Evolutionary conservation across 2,113 vertebrate genomes (phyloP), one percentile per base, ranked within the genome.

Genomic region (Dasypus novemcinctus): DNA sequence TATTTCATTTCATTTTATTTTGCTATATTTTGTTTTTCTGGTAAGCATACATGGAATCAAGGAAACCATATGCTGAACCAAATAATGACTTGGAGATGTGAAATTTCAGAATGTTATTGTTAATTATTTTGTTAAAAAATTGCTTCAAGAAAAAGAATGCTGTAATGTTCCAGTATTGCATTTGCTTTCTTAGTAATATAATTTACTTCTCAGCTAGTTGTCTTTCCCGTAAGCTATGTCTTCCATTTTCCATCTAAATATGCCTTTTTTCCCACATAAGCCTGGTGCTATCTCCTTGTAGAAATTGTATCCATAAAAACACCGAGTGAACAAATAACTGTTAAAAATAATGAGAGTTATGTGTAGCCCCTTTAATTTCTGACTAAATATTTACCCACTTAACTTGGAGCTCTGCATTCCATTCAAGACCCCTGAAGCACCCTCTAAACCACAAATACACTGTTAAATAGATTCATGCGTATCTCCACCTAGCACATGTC

Each of bases 161-260:
- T 95, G 79, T 89, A 96, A 97, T 97, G 93, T 79, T 96, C 61
- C 84, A 95, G 79, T 97, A 75, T 93, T 97, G 84, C 75, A 95
- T 97, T 87, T 95, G 31, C 87, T 96, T 96, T 96, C 63, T 93
- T 75, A 95, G 79, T 88, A 97, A 97, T 97, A 95, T 82, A 97
- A 88, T 98, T 97, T 96, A 92, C 87, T 94, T 97, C 95, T 98
- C 93, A 97, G 91, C 91, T 97, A 96, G 91, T 97, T 90, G 86
- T 95, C 85, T 49, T 94, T 97, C 57, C 71, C 31, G 0, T 95
- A 95, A 95, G n/a, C 31, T 63, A 75, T 9, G 76, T 95, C 71
- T 94, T 78, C 52, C 80, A 63, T 80, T 97, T 4, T 27, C 74
- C 87, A 95, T 57, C 0, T 0, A 86, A 97, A 83, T 59, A 74